Base-by-base conservation (phyloP, 2,797 vertebrate species). In the Parauchenoglanis punctatus region DNA sequence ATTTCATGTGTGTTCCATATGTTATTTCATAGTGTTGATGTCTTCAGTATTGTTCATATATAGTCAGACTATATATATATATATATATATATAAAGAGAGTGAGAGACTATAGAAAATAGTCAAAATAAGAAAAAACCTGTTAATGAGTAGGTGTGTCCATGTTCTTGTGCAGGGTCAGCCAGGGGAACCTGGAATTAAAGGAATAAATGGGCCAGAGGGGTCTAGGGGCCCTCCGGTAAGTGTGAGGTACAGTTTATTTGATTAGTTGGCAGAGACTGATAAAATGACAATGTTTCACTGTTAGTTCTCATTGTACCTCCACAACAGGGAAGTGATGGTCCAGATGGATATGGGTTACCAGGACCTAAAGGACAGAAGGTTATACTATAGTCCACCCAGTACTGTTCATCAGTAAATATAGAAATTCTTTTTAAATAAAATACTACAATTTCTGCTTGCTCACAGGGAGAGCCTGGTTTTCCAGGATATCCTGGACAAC, bases 351-450 rank as follows among this genome's bases (percentile, higher is more conserved):
- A 93, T 7, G 97, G 97, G 89, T 49, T 46, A 44, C 46, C 87
- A 18, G 97, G 97, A 91, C 88, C 87, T 40, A 94, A 92, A 91
- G 97, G 97, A 90, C 85, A 31, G 61, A 98, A 97, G 97, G 97
- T 97, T 70, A 4, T 28, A 28, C 35, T 44, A 49, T 46, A 25
- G 6, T 35, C 31, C 5, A 35, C 31, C 10, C 23, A 75, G 44
- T 75, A 46, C 23, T 49, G 4, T 49, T 68, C 25, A 49, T 49
- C 20, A 46, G 23, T 73, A 25, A 46, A 73, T 23, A 18, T 23
- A 12, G 3, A 40, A 73, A 72, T 20, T 3, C 0, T 25, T 75
- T 25, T 1, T 13, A 49, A 75, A 49, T 4, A 75, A 78, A 18
- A 46, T 46, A 49, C 40, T 46, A 1, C 1, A 49, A 72, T 72